Evolutionary conservation across 2,797 vertebrate genomes (phyloP).

Genomic region (Potorous gilbertii): DNA sequence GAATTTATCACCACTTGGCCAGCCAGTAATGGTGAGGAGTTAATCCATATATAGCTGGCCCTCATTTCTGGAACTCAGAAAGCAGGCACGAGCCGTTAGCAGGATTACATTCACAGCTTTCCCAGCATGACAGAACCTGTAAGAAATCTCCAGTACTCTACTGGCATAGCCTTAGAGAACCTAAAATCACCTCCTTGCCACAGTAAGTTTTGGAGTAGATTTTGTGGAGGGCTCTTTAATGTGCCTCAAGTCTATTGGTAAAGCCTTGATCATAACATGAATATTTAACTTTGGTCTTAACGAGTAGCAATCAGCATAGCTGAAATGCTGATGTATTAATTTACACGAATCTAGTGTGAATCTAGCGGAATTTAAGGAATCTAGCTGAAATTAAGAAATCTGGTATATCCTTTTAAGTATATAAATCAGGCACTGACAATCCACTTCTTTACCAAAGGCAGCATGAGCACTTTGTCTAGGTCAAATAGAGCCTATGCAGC

Average conservation of each 20-base stretch:
- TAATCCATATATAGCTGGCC: background rate
- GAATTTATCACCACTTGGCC: background rate
- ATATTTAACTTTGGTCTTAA: background rate
- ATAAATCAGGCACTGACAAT: background rate
- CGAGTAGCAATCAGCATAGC: background rate
- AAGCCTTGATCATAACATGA: background rate
- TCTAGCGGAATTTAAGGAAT: background rate
- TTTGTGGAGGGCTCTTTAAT: background rate
- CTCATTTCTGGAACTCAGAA: background rate
- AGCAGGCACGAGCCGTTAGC: background rate
- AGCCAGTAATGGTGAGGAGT: background rate
- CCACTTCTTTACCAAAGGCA: background rate
- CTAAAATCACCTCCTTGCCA: background rate
- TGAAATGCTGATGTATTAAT: background rate
- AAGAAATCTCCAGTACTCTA: background rate
- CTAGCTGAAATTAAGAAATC: background rate
- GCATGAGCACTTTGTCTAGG: background rate
- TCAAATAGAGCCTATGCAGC: background rate
- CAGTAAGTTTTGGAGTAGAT: background rate
- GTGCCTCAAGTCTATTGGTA: background rate
- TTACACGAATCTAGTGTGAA: background rate
- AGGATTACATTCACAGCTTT: background rate
- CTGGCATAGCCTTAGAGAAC: background rate
- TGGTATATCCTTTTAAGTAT: background rate
- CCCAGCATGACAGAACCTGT: background rate